These are phyloP conservation scores for Furcifer pardalis DNA, from an alignment of 2,797 vertebrate genomes.

Conservation along the genomic window DNA sequence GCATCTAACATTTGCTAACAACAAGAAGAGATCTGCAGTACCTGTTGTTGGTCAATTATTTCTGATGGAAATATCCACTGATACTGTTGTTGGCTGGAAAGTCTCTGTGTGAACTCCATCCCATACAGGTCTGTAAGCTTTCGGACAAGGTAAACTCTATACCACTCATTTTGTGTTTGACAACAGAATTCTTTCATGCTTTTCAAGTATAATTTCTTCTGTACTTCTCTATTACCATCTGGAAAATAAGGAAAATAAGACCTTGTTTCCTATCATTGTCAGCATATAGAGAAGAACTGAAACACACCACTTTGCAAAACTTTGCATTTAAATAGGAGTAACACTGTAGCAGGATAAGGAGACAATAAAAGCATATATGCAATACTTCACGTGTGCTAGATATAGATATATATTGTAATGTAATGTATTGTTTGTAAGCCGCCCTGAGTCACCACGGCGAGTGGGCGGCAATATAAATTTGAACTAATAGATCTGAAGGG, in stretches of 20 bases:
- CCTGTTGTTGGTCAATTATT: conserved; percentile 76
- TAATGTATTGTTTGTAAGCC: too few relatives aligned
- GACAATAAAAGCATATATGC: neutral
- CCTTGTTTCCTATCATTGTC: neutral
- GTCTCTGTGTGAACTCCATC: conserved; percentile 83
- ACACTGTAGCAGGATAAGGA: too few relatives aligned
- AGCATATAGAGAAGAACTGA: neutral
- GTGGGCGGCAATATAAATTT: too few relatives aligned
- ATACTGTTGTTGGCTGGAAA: conserved; percentile 65
- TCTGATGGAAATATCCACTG: conserved; percentile 88
- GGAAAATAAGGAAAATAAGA: neutral
- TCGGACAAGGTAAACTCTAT: conserved; percentile 87
- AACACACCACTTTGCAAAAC: neutral
- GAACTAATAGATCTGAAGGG: neutral
- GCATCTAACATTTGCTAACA: neutral
- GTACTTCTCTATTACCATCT: conserved; percentile 23
- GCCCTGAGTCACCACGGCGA: too few relatives aligned
- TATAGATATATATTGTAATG: too few relatives aligned
- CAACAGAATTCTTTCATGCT: conserved; percentile 75
- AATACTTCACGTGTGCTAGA: neutral
- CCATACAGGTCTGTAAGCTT: conserved; percentile 82
- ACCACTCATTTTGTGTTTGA: conserved; percentile 82
- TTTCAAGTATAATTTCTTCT: conserved; percentile 68
- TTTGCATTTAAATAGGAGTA: neutral
- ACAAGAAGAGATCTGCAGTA: conserved; percentile 35